Conservation (phyloP, 2,797 vertebrate species). For the Chelon auratus region DNA sequence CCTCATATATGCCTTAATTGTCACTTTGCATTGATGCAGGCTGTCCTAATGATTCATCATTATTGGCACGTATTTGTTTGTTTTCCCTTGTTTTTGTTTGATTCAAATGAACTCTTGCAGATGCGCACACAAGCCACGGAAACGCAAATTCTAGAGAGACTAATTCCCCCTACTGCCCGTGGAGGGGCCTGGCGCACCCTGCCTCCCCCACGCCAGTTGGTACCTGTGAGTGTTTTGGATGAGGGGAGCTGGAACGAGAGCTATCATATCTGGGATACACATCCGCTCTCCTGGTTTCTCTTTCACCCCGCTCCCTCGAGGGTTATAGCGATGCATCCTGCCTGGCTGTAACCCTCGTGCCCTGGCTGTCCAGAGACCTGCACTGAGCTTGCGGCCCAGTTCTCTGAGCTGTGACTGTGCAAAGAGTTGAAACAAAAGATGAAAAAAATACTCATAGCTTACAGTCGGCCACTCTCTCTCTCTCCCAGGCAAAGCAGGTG, state of each 20-base stretch:
- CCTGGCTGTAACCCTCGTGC: slow-evolving; percentile 29
- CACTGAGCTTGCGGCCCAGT: slow-evolving; percentile 42
- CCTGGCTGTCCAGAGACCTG: slow-evolving; percentile 33
- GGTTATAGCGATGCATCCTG: slow-evolving; percentile 28
- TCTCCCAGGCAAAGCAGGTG: slow-evolving; percentile 53
- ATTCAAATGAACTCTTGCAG: slow-evolving; percentile 38
- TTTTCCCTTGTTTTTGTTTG: slow-evolving; percentile 38
- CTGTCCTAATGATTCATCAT: slow-evolving; percentile 28
- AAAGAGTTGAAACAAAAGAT: slow-evolving; percentile 70
- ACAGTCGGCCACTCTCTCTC: slow-evolving; percentile 43
- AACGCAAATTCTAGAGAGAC: slow-evolving; percentile 48
- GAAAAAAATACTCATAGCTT: slow-evolving; percentile 52
- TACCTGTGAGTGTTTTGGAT: slow-evolving; percentile 75
- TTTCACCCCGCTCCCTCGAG: slow-evolving; percentile 36
- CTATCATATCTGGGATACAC: slow-evolving; percentile 81
- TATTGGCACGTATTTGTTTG: slow-evolving; percentile 33
- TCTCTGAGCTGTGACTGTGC: slow-evolving; percentile 58
- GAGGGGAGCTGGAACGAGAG: slow-evolving; percentile 68
- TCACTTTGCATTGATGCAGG: slow-evolving; percentile 10
- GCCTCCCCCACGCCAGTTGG: slow-evolving; percentile 55
- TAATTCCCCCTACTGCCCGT: slow-evolving; percentile 69
- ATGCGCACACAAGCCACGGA: slow-evolving; percentile 19
- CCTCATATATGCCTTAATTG: slow-evolving; percentile 9
- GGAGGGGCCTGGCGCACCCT: slow-evolving; percentile 51
- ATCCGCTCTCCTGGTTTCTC: slow-evolving; percentile 71